Evolutionary conservation across 2,797 vertebrate species (phyloP), one percentile per base, ranked within the genome.

Genomic region (Clarias fuscus): DNA sequence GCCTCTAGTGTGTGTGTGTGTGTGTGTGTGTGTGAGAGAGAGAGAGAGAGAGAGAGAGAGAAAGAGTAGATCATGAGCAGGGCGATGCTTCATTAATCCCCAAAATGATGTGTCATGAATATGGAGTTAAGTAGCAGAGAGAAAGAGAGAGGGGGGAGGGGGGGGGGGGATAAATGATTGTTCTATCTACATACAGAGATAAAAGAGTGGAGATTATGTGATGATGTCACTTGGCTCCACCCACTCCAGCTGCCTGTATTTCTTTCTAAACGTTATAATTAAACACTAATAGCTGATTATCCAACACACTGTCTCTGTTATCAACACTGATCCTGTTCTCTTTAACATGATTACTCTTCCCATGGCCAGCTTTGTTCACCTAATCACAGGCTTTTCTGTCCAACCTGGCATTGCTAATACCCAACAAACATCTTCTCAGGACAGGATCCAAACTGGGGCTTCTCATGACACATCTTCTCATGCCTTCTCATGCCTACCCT

Each of bases 71-170:
- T 84, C 79, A 77, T 84, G 86, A 61, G 90, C 91, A 93, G 92
- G 93, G 93, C 92, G 91, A 95, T 92, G 93, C 92, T 92, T 92
- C 93, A 92, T 92, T 96, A 96, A 96, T 96, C 95, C 94, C 92
- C 92, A 92, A 94, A 96, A 94, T 96, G 95, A 95, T 96, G 95
- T 94, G 94, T 96, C 95, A 95, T 96, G 95, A 96, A 96, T 95
- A 95, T 95, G 91, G 94, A 95, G 95, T 94, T 94, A 95, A 95
- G 93, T 43, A 93, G 92, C 92, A 93, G 90, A 95, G 5, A 33
- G 71, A 85, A 14, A 53, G 53, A 84, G 24, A 78, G 53, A 85
- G 0, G 8, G 30, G 18, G 40, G 53, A 85, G 0, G 8, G 30
- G 18, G 40, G 17, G 0, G 20, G 40, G 7, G 48, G 71, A 48